Base-by-base conservation (phyloP, 2,113 vertebrate genomes). In the Corythornis cristatus region DNA sequence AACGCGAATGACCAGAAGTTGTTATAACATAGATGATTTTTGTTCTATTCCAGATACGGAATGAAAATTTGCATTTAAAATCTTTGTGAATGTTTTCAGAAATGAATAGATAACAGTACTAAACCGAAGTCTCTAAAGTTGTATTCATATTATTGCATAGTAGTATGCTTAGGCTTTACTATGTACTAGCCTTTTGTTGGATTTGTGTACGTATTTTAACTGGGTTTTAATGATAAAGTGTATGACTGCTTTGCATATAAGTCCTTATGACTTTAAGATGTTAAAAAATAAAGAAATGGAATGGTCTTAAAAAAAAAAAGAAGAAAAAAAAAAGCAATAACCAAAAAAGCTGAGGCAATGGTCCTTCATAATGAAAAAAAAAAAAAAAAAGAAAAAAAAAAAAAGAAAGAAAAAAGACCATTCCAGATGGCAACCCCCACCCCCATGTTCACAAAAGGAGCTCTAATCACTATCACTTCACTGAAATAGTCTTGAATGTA, bases 121-220 rank as follows among this genome's bases (percentile, higher is more conserved):
- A 97, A 98, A 98, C 96, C 9, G 94, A 98, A 97, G 94, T 98
- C 97, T 98, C 93, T 97, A 96, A 96, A 97, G 97, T 98, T 98
- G 97, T 98, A 98, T 97, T 98, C 97, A 98, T 98, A 97, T 98
- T 98, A 98, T 98, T 98, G 97, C 97, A 98, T 98, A 97, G 97
- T 98, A 98, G 97, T 98, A 98, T 98, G 98, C 97, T 97, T 98
- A 98, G 98, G 98, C 98, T 98, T 98, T 99, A 98, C 98, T 98
- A 98, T 98, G 98, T 98, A 98, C 98, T 98, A 98, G 97, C 98
- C 97, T 98, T 98, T 98, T 98, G 98, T 98, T 98, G 98, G 97
- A 98, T 98, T 98, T 98, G 97, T 99, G 99, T 99, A 99, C 98
- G 99, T 99, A 99, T 99, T 99, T 99, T 99, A 99, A 98, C 98